Base-by-base conservation (phyloP, 1,140 invertebrate species). In the Drosophila azteca region DNA sequence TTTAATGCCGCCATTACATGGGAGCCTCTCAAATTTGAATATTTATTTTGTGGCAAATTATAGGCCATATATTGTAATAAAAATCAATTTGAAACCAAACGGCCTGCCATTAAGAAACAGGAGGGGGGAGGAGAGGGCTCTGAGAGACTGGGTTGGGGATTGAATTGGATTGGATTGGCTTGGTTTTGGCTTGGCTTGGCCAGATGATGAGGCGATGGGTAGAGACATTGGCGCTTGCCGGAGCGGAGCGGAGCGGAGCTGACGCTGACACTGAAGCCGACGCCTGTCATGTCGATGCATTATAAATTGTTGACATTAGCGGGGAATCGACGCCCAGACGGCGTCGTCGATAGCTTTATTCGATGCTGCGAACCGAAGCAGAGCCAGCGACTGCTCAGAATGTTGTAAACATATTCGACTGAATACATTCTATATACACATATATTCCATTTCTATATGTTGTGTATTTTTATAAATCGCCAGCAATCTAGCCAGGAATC, bases 261-360 rank as follows among this genome's bases (percentile, higher is more conserved):
- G 2, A 8, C 6, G 29, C 9, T 9, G 31, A 9, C 57, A 31
- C 44, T 43, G 31, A 9, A 52, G 31, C 44, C 43, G 31, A 44
- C 8, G 71, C 44, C 67, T 69, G 67, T 70, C 67, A 70, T 26
- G 55, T 57, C 69, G 65, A 78, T 85, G 78, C 74, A 87, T 82
- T 78, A 64, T 59, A 76, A 87, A 88, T 88, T 82, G 70, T 88
- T 82, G 79, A 88, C 74, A 84, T 85, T 84, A 84, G 61, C 67
- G 50, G 57, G 69, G 76, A 62, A 76, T 51, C 64, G 69, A 65
- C 46, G 68, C 48, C 69, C 68, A 77, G 73, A 62, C 55, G 62
- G 39, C 68, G 69, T 53, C 68, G 43, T 46, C 55, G 67, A 59
- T 81, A 62, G 70, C 43, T 78, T 69, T 77, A 58, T 77, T 65